These are phyloP conservation scores for Patiria pectinifera DNA, from an alignment of 53 echinoderm and acorn worm species.

Conservation along the genomic window DNA sequence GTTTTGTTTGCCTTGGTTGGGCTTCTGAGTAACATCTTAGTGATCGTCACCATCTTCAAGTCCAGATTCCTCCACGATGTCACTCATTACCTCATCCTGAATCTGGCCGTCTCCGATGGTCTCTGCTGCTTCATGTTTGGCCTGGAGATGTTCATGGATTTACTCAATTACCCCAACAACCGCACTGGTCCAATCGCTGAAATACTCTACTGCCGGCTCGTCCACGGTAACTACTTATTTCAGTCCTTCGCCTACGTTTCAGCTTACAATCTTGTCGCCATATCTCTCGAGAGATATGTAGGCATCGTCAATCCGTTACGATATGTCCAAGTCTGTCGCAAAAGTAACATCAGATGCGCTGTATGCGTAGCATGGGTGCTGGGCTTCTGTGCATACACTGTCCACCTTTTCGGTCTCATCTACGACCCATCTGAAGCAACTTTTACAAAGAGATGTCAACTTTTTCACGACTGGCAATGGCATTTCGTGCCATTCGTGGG, in stretches of 20 bases:
- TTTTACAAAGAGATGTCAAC: background rate
- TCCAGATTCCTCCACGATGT: background rate
- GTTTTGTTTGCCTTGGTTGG: background rate
- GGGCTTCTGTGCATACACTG: slow-evolving; percentile 27
- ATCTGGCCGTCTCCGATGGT: slow-evolving; percentile 44
- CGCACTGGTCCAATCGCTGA: background rate
- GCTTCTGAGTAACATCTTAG: slow-evolving; percentile 46
- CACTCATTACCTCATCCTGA: slow-evolving; percentile 57
- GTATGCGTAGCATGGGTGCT: slow-evolving; percentile 28
- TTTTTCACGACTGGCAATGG: slow-evolving; percentile 31
- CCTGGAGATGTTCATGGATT: slow-evolving; percentile 4
- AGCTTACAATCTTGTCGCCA: slow-evolving; percentile 26
- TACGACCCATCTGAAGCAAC: background rate
- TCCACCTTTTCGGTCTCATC: slow-evolving; percentile 4
- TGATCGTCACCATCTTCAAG: slow-evolving; percentile 38
- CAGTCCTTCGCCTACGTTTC: slow-evolving; percentile 44
- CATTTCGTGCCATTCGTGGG: slow-evolving; percentile 39
- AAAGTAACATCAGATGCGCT: background rate
- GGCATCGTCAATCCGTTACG: slow-evolving; percentile 17
- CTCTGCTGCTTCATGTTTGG: slow-evolving; percentile 21
- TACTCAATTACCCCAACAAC: slow-evolving; percentile 22
- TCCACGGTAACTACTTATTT: slow-evolving; percentile 27
- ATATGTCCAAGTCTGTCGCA: slow-evolving; percentile 15
- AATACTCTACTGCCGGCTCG: slow-evolving; percentile 35
- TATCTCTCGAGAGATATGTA: slow-evolving; percentile 21